Conservation (phyloP, 1,140 invertebrate genomes). For the Arion vulgaris region DNA sequence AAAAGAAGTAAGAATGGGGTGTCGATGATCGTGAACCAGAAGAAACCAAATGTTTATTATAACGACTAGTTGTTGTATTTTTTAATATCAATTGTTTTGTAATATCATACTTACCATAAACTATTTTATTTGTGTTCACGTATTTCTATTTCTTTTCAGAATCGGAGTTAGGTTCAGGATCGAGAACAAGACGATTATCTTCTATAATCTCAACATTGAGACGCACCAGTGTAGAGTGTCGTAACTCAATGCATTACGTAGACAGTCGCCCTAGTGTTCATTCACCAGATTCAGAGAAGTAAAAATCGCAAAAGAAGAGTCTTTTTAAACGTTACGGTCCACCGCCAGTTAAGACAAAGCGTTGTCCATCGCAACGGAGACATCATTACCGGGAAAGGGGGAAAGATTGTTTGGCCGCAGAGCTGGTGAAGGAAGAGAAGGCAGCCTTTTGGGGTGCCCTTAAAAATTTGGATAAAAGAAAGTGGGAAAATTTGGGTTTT, state of each 20-base stretch:
- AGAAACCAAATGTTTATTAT: too few relatives aligned
- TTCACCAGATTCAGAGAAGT: background rate
- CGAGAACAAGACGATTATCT: background rate
- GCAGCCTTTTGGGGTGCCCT: background rate
- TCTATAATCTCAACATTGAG: background rate
- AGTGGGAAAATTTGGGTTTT: background rate
- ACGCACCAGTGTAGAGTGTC: background rate
- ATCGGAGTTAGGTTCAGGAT: background rate
- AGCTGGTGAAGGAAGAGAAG: background rate
- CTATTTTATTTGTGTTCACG: too few relatives aligned
- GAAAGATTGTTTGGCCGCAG: background rate
- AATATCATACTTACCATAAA: too few relatives aligned
- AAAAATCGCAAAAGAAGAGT: slow-evolving; percentile 24
- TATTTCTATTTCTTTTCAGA: background rate
- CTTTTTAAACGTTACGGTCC: slow-evolving; percentile 43
- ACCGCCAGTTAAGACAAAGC: slow-evolving; percentile 59
- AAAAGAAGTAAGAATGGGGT: too few relatives aligned
- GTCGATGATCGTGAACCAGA: too few relatives aligned
- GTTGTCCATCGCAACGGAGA: slow-evolving; percentile 66
- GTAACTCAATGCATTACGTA: background rate
- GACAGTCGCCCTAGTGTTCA: background rate
- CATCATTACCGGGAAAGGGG: slow-evolving; percentile 60
- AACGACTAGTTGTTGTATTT: too few relatives aligned
- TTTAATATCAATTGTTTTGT: too few relatives aligned
- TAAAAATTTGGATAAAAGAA: background rate